Conservation (phyloP, 2,113 vertebrate species). For the Nymphicus hollandicus region DNA sequence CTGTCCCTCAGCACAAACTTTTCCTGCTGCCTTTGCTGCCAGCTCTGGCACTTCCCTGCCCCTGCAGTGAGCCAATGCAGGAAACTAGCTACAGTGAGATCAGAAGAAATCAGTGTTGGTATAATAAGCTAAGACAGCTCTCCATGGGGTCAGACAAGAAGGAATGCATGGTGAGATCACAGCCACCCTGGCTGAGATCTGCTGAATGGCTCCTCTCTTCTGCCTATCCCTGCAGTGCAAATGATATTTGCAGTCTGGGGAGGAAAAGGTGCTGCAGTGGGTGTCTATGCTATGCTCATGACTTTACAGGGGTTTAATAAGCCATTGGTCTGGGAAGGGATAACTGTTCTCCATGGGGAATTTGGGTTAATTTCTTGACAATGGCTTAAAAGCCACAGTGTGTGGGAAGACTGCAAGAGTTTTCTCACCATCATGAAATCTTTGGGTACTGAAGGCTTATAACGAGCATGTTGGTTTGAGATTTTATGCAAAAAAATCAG, state of each 20-base stretch:
- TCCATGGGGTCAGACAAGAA: not conserved
- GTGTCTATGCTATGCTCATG: not conserved
- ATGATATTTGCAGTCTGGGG: not conserved
- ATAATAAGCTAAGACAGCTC: not conserved
- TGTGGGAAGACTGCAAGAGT: not conserved
- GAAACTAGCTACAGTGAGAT: not conserved
- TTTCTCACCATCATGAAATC: not conserved
- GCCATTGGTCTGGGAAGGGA: accelerated
- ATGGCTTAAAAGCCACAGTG: not conserved
- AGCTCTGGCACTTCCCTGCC: not conserved
- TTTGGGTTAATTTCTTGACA: not conserved
- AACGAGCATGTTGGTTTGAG: not conserved
- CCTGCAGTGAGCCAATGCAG: not conserved
- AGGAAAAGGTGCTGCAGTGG: not conserved
- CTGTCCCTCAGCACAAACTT: not conserved
- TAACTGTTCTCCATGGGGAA: not conserved
- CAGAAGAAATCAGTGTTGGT: not conserved
- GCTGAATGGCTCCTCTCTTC: not conserved
- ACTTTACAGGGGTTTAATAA: not conserved
- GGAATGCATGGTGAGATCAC: not conserved
- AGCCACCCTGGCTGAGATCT: not conserved
- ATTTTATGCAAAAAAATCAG: not conserved
- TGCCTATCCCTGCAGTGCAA: not conserved
- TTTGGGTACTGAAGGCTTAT: not conserved
- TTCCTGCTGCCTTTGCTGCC: not conserved